Percentiles rank a stretch among this genome's conserved stretches.
Evolutionary conservation across 2,888 invertebrate genomes (phyloP).

Genomic region (Apotomis betuletana): DNA sequence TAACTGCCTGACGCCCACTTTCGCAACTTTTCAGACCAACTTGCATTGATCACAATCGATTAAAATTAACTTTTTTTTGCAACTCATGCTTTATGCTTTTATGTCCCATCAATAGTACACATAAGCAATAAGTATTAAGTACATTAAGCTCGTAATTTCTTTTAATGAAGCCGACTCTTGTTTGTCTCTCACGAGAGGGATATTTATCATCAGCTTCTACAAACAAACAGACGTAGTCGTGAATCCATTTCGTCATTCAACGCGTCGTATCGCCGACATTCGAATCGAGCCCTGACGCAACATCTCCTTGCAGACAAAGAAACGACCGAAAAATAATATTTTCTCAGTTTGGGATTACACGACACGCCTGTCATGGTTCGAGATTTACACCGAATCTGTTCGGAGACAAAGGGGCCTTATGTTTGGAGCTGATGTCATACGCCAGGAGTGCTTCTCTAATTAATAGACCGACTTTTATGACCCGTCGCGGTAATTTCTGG

Average conservation of each 20-base stretch:
- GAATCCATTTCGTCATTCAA: constrained; percentile 74
- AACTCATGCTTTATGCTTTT: not conserved
- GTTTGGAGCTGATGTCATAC: constrained; percentile 75
- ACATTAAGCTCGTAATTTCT: constrained; percentile 54
- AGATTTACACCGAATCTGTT: constrained; percentile 78
- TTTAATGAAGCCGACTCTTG: constrained; percentile 58
- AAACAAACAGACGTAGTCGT: constrained; percentile 69
- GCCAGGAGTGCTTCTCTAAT: constrained; percentile 62
- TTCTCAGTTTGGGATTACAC: constrained; percentile 65
- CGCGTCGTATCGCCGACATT: constrained; percentile 63
- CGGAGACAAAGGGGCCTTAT: constrained; percentile 77
- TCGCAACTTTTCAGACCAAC: constrained; percentile 4
- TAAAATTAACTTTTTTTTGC: not conserved
- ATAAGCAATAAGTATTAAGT: not conserved
- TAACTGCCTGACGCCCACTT: constrained; percentile 9
- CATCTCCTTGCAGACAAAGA: constrained; percentile 56
- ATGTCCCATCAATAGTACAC: not conserved
- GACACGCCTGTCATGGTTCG: constrained; percentile 69
- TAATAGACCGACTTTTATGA: constrained; percentile 73
- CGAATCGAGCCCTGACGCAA: constrained; percentile 50
- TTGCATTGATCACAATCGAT: not conserved
- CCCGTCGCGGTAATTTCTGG: constrained; percentile 59
- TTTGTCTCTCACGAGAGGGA: constrained; percentile 57
- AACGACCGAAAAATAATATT: constrained; percentile 70
- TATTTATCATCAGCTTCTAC: constrained; percentile 71